These are phyloP conservation scores for Helarctos malayanus DNA, from an alignment of 2,797 vertebrate species.

Conservation along the genomic window DNA sequence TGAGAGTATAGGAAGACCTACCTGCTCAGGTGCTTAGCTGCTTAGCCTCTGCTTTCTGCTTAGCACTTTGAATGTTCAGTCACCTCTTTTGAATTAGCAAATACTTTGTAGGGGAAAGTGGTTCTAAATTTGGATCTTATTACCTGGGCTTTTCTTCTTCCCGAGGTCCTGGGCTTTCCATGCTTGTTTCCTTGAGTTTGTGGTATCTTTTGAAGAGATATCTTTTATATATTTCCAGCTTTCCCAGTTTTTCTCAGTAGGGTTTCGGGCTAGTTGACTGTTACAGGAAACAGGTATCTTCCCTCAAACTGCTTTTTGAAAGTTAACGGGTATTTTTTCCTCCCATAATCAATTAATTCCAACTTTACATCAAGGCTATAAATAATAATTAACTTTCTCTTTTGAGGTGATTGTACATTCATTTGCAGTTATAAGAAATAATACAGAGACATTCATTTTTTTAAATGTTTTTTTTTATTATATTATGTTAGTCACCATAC, in stretches of 20 bases:
- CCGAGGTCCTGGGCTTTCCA: neutral
- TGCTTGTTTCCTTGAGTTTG: neutral
- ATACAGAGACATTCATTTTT: neutral
- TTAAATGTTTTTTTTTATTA: no score
- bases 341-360: neutral
- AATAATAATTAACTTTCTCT: neutral
- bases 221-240: constrained; percentile 4
- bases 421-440: constrained; percentile 6
- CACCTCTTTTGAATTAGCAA: neutral
- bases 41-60: neutral
- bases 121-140: neutral
- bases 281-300: neutral
- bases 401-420: neutral
- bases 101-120: neutral
- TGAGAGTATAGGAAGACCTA: neutral
- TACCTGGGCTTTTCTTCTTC: neutral
- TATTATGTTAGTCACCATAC: no score
- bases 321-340: neutral
- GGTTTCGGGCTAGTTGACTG: neutral
- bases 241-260: neutral
- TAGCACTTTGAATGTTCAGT: neutral
- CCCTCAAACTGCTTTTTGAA: neutral
- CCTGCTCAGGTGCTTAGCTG: neutral
- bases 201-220: neutral
- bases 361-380: neutral